Conservation (phyloP, 2,113 vertebrate genomes). For the Suricata suricatta region DNA sequence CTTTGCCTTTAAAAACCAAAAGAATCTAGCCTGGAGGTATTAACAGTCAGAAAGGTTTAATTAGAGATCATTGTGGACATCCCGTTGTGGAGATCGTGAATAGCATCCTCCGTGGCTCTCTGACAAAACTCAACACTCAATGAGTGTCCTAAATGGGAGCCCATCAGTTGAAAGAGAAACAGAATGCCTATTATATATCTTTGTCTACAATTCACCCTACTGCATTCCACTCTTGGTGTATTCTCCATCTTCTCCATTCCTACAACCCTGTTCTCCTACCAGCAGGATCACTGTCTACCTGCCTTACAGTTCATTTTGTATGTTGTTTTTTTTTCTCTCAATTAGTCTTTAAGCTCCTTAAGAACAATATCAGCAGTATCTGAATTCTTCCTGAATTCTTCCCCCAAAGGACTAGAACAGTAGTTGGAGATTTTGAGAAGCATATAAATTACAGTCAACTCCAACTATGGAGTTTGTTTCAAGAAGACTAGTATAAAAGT, state of each 20-base stretch:
- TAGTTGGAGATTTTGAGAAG: background rate
- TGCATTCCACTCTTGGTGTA: background rate
- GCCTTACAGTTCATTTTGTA: background rate
- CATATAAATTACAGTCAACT: background rate
- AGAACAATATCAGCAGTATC: background rate
- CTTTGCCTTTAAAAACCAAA: conserved; percentile 30
- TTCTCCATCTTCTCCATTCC: background rate
- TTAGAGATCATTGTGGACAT: background rate
- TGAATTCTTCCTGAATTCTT: background rate
- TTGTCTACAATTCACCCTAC: background rate
- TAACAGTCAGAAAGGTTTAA: background rate
- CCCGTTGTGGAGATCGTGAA: background rate
- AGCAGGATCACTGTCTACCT: background rate
- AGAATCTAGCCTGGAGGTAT: background rate
- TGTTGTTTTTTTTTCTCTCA: background rate
- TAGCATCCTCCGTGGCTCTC: background rate
- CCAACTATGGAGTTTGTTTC: background rate
- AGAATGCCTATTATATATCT: background rate
- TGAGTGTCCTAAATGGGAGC: background rate
- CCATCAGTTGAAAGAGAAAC: background rate
- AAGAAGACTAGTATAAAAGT: background rate
- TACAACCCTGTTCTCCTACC: background rate
- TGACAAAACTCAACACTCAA: background rate
- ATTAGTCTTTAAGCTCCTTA: conserved; percentile 8
- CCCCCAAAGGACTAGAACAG: background rate